Evolutionary conservation across 1,140 invertebrate genomes (phyloP).

Genomic region (Aphaenogaster floridana): DNA sequence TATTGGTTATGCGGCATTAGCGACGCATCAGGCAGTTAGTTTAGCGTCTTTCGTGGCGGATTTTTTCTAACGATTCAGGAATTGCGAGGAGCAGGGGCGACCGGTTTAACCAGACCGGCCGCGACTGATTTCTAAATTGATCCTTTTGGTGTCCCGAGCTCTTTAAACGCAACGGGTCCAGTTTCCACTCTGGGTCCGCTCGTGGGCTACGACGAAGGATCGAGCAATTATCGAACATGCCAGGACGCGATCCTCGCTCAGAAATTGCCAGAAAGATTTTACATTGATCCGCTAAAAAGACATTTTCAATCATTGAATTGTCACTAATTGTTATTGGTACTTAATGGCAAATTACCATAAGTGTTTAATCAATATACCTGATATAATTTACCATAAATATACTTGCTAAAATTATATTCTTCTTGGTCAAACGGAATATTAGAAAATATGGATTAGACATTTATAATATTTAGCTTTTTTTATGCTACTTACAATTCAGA

Average conservation of each 20-base stretch:
- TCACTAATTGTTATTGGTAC: not conserved
- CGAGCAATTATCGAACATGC: conserved; percentile 33
- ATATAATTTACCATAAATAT: not conserved
- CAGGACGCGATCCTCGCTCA: not conserved
- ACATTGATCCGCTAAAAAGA: not conserved
- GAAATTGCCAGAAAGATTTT: not conserved
- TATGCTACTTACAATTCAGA: not conserved
- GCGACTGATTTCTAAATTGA: conserved; percentile 59
- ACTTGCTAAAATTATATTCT: not conserved
- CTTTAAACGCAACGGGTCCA: conserved; percentile 63
- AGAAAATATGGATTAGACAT: not conserved
- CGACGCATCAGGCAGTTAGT: conserved; percentile 11
- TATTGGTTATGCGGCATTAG: conserved; percentile 10
- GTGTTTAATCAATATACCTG: not conserved
- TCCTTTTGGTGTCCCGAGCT: conserved; percentile 62
- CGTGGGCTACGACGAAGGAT: conserved; percentile 31
- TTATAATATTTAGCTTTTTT: not conserved
- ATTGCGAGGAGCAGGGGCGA: conserved; percentile 46
- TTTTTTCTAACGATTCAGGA: conserved; percentile 14
- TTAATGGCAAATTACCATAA: not conserved
- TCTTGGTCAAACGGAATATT: not conserved
- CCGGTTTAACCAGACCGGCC: conserved; percentile 71
- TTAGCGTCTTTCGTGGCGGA: conserved; percentile 18
- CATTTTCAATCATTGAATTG: not conserved
- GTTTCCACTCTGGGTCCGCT: conserved; percentile 62